Conservation (phyloP, 2,113 vertebrate species). For the Stegastes partitus region DNA sequence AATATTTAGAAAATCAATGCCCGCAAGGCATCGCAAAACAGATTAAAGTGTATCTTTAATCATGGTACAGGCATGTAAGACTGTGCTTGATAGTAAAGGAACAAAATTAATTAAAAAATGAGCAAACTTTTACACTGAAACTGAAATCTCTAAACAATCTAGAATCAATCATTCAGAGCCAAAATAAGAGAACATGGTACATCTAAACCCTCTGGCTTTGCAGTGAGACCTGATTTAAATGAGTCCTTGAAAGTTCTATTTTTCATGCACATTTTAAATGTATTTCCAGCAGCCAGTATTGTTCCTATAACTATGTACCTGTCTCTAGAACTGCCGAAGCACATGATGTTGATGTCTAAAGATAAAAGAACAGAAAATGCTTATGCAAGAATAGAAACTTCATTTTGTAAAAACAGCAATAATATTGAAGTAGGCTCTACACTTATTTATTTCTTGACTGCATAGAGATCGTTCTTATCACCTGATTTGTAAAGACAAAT, state of each 20-base stretch:
- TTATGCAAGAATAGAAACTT: background rate
- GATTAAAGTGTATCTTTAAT: constrained; percentile 20
- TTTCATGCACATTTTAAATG: background rate
- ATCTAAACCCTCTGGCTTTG: background rate
- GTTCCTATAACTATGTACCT: too few species aligned
- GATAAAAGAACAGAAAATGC: background rate
- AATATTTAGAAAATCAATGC: constrained; percentile 16
- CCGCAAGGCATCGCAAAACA: background rate
- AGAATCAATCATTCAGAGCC: background rate
- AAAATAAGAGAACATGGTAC: background rate
- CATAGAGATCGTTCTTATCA: background rate
- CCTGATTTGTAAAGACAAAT: background rate
- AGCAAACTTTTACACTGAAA: background rate
- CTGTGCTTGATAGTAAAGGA: background rate
- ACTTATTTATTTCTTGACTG: background rate
- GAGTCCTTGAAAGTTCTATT: background rate
- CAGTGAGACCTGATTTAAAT: background rate
- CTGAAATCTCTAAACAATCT: background rate
- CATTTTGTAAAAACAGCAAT: background rate
- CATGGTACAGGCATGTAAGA: background rate
- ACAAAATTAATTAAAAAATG: background rate
- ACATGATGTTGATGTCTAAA: background rate
- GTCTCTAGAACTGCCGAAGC: background rate
- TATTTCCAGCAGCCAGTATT: background rate
- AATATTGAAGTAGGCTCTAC: background rate